Evolutionary conservation across 2,797 vertebrate genomes (phyloP).

Genomic region (Sphenodon punctatus): DNA sequence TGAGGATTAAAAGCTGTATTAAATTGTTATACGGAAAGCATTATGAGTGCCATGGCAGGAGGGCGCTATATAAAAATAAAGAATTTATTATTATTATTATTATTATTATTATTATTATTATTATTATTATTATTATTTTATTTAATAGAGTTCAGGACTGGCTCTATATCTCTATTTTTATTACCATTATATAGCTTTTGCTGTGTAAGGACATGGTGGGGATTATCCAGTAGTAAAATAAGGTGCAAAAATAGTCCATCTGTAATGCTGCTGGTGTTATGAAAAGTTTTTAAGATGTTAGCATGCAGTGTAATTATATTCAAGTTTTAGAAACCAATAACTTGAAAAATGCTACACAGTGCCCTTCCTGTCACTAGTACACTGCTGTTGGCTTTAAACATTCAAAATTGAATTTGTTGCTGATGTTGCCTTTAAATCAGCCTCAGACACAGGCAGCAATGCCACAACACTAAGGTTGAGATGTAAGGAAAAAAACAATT

Average conservation of each 20-base stretch:
- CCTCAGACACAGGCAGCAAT: background rate
- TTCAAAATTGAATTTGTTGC: background rate
- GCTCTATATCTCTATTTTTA: too few species aligned
- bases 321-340: background rate
- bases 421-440: background rate
- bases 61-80: too few species aligned
- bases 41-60: too few species aligned
- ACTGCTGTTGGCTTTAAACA: background rate
- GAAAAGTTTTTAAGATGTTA: background rate
- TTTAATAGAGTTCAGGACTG: too few species aligned
- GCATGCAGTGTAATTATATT: background rate
- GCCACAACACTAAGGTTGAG: background rate
- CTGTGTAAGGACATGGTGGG: too few species aligned
- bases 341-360: rapidly evolving
- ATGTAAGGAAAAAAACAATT: constrained; percentile 55
- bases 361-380: background rate
- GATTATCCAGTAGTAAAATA: too few species aligned
- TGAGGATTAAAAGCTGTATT: too few species aligned
- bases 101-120: too few species aligned
- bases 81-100: too few species aligned
- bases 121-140: too few species aligned
- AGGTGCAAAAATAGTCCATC: background rate
- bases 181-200: too few species aligned
- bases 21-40: too few species aligned
- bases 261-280: background rate